These are phyloP conservation scores for Pagrus major DNA, from an alignment of 2,113 vertebrate species.

Conservation along the genomic window DNA sequence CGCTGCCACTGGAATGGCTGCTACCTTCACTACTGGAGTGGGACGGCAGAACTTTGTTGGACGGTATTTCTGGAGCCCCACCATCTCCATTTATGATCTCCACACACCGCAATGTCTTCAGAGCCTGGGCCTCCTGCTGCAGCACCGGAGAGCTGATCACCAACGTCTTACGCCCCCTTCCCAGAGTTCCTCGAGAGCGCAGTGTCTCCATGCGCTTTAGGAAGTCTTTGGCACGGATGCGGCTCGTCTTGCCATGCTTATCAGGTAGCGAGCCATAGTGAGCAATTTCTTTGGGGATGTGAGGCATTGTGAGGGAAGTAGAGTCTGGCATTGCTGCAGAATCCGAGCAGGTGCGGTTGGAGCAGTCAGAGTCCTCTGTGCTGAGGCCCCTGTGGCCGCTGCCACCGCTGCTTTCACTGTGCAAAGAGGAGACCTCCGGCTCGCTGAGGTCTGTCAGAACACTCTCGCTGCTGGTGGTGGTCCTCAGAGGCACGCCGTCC, in stretches of 20 bases:
- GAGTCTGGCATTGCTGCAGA: constrained; percentile 84
- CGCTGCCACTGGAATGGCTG: constrained; percentile 87
- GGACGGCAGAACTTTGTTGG: constrained; percentile 60
- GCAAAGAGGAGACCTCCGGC: constrained; percentile 90
- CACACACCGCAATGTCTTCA: constrained; percentile 86
- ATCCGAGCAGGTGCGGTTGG: constrained; percentile 83
- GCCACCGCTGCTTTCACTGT: constrained; percentile 94
- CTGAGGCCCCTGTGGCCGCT: constrained; percentile 83
- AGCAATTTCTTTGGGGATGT: constrained; percentile 78
- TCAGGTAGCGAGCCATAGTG: constrained; percentile 76
- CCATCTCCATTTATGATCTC: constrained; percentile 87
- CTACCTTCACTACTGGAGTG: constrained; percentile 88
- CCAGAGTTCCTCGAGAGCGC: constrained; percentile 85
- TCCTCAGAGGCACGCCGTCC: constrained; percentile 86
- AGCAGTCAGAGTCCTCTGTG: constrained; percentile 84
- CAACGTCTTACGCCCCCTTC: constrained; percentile 75
- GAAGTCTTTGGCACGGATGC: constrained; percentile 91
- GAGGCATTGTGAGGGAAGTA: constrained; percentile 67
- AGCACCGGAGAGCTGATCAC: constrained; percentile 90
- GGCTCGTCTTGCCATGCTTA: constrained; percentile 85
- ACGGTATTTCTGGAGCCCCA: constrained; percentile 62
- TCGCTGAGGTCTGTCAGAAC: constrained; percentile 97
- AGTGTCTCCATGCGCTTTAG: constrained; percentile 94
- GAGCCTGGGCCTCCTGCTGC: constrained; percentile 87
- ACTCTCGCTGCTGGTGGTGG: constrained; percentile 94